Base-by-base conservation (phyloP, 1,140 invertebrate species). In the Coptotermes formosanus region DNA sequence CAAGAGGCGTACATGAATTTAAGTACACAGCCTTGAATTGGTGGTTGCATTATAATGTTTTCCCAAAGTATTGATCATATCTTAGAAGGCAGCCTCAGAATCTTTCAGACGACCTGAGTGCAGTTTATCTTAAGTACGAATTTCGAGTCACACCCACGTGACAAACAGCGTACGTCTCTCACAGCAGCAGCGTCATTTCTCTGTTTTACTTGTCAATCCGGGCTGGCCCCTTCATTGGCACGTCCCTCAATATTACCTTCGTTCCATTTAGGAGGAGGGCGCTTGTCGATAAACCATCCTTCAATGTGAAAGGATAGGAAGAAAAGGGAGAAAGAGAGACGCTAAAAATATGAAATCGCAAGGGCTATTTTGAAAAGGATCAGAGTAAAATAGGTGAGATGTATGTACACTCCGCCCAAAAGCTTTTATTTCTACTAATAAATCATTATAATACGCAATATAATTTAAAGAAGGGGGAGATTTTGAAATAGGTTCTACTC, bases 381-480 rank as follows among this genome's bases (percentile, higher is more conserved):
- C 43, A 32, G n/a, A 83, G 82, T 43, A 52, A 52, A 38, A 30
- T 83, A 45, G 82, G 43, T 45, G 43, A 52, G 21, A 52, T 44
- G 43, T 83, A 45, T 48, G 82, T 48, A 38, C n/a, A 43, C 45
- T 84, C 83, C 38, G 38, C 38, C 45, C 45, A n/a, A 82, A 86
- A 52, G 86, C 82, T 59, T 83, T 83, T 83, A 83, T 86, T 83
- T 83, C 48, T 25, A 83, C 86, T 83, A 86, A 86, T 86, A 86
- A 86, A 86, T 86, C 86, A 86, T 83, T 64, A 86, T 86, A 83
- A 83, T 83, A 86, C 69, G 86, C 86, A 86, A 86, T 86, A 86
- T 83, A 86, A 83, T 83, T 86, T 86, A 45, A 83, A 30, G n/a
- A 64, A 52, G 81, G 81, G 83, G 45, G 83, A 48, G 43, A 21